Conservation (phyloP, 2,797 vertebrate genomes). For the Macropodus opercularis region DNA sequence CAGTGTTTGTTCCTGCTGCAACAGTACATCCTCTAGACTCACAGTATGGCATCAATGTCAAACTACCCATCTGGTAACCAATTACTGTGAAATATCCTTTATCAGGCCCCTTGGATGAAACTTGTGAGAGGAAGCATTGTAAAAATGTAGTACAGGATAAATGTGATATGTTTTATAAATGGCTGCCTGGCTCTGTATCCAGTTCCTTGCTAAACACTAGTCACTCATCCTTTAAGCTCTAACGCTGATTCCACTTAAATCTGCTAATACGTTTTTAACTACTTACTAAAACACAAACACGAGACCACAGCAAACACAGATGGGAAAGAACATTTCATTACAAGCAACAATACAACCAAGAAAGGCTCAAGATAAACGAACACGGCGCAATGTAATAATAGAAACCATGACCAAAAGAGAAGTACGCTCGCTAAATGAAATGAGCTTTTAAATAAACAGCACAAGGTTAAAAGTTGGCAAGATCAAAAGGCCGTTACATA, state of each 20-base stretch:
- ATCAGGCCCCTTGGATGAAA: neutral
- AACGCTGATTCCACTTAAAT: neutral
- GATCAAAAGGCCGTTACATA: slow-evolving; percentile 52
- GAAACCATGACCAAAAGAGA: slow-evolving; percentile 47
- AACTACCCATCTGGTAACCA: slow-evolving; percentile 20
- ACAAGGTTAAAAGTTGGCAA: slow-evolving; percentile 42
- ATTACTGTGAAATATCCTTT: neutral
- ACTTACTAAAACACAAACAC: slow-evolving; percentile 1
- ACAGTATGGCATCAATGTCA: slow-evolving; percentile 16
- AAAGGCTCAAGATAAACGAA: slow-evolving; percentile 13
- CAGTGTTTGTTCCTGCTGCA: slow-evolving; percentile 6
- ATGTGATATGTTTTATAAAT: neutral
- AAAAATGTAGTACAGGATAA: neutral
- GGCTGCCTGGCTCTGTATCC: too few relatives aligned
- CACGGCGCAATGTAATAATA: slow-evolving; percentile 12
- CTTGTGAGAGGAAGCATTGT: neutral
- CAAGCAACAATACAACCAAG: neutral
- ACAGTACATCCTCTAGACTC: slow-evolving; percentile 14
- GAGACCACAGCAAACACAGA: neutral
- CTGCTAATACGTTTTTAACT: neutral
- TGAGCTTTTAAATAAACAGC: slow-evolving; percentile 12
- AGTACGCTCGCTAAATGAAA: slow-evolving; percentile 14
- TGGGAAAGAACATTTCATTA: slow-evolving; percentile 1
- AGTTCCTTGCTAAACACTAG: neutral
- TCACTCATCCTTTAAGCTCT: neutral